Percentiles rank a stretch among this genome's conserved stretches.
Evolutionary conservation across 1,140 invertebrate genomes (phyloP).

Genomic region (Formica exsecta): DNA sequence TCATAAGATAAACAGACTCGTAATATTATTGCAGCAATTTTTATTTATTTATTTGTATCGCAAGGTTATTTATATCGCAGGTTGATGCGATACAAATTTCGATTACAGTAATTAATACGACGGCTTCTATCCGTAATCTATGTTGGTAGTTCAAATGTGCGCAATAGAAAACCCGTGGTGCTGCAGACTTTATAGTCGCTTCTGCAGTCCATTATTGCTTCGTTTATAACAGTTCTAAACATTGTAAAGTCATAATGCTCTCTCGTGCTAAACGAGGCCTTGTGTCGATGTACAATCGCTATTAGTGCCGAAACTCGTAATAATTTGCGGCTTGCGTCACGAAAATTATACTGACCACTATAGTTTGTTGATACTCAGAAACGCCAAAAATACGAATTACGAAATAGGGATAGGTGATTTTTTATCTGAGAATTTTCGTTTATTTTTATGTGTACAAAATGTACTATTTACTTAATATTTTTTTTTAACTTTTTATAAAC

Average conservation of each 20-base stretch:
- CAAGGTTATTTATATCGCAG: neutral
- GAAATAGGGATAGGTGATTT: neutral
- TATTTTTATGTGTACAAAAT: neutral
- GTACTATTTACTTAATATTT: neutral
- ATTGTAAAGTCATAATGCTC: constrained; percentile 84
- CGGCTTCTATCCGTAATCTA: neutral
- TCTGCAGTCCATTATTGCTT: constrained; percentile 86
- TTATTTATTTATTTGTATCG: neutral
- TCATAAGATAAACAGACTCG: neutral
- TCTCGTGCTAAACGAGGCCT: constrained; percentile 81
- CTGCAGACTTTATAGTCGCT: constrained; percentile 81
- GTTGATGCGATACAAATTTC: neutral
- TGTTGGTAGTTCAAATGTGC: neutral
- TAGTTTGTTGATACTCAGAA: constrained; percentile 49
- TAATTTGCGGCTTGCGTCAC: constrained; percentile 82
- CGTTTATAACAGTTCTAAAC: constrained; percentile 86
- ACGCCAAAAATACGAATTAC: constrained; percentile 44
- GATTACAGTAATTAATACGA: constrained; percentile 5
- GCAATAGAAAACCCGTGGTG: constrained; percentile 28
- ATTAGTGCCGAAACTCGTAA: constrained; percentile 79
- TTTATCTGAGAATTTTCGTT: neutral
- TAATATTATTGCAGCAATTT: neutral
- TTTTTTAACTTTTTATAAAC: neutral
- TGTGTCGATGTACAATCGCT: constrained; percentile 79
- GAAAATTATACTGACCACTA: constrained; percentile 67